Conservation (phyloP, 2,888 invertebrate species). For the Epistrophe grossulariae region DNA sequence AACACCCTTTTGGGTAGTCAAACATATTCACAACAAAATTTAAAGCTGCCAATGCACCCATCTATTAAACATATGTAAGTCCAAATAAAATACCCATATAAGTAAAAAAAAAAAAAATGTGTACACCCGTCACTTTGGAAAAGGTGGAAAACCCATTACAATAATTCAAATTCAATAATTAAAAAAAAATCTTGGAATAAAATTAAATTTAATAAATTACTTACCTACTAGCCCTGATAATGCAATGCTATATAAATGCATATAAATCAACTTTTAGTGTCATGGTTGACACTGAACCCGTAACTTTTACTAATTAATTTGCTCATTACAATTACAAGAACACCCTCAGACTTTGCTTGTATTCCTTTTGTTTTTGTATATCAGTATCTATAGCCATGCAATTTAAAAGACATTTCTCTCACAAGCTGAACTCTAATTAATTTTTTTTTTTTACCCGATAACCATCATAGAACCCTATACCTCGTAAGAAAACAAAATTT, state of each 20-base stretch:
- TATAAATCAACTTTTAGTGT: neutral
- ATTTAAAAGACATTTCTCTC: constrained; percentile 34
- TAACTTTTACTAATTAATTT: neutral
- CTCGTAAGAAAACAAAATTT: neutral
- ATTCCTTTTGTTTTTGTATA: neutral
- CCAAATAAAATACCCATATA: too few relatives aligned
- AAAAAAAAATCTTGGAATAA: neutral
- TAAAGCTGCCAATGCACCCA: too few relatives aligned
- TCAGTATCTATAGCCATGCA: constrained; percentile 10
- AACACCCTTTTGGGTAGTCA: too few relatives aligned
- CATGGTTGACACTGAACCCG: neutral
- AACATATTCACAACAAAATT: too few relatives aligned
- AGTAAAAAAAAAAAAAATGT: too few relatives aligned
- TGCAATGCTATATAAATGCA: neutral
- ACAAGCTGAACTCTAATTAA: constrained; percentile 32
- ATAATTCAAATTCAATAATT: neutral
- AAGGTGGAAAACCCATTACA: too few relatives aligned
- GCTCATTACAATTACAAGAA: neutral
- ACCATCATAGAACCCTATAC: constrained; percentile 6
- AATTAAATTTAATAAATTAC: neutral
- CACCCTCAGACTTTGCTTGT: neutral
- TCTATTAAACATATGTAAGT: too few relatives aligned
- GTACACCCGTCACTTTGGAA: too few relatives aligned
- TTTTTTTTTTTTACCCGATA: constrained; percentile 7
- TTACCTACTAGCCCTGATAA: neutral